These are phyloP conservation scores for Neelides sp. DNA, from an alignment of 1,140 invertebrate genomes.

Conservation along the genomic window DNA sequence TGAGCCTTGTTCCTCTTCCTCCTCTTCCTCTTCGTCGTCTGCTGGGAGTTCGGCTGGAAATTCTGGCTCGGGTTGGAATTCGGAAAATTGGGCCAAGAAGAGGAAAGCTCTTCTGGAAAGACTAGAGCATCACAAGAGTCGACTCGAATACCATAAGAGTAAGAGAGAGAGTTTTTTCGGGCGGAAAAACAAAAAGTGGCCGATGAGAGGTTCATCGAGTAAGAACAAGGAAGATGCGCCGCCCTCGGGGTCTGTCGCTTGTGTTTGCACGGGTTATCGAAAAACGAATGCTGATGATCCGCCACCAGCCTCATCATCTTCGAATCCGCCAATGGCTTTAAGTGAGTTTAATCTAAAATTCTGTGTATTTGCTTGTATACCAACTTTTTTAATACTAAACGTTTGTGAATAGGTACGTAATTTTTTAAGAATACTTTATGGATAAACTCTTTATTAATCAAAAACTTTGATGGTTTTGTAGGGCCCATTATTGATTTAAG, in stretches of 20 bases:
- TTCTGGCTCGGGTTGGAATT: conserved; percentile 14
- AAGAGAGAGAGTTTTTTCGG: conserved; percentile 25
- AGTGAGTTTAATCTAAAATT: too few species aligned
- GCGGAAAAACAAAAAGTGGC: conserved; percentile 27
- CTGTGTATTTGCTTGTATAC: too few species aligned
- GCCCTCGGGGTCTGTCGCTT: conserved; percentile 13
- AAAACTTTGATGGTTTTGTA: conserved; percentile 8
- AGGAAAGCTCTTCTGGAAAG: not conserved
- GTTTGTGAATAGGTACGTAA: not conserved
- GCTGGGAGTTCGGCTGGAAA: conserved; percentile 12
- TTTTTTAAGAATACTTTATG: not conserved
- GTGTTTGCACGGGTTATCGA: conserved; percentile 28
- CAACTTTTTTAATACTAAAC: too few species aligned
- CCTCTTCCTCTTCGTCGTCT: conserved; percentile 3
- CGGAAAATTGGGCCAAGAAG: conserved; percentile 11
- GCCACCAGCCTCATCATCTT: too few species aligned
- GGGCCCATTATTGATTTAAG: conserved; percentile 44
- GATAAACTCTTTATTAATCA: conserved; percentile 1
- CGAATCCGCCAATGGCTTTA: too few species aligned
- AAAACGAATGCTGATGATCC: conserved; percentile 20
- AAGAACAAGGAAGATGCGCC: conserved; percentile 11
- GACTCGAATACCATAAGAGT: not conserved
- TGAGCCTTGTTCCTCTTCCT: too few species aligned
- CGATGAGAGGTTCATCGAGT: conserved; percentile 14
- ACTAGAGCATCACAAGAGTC: not conserved